Evolutionary conservation across 2,888 invertebrate genomes (phyloP), one percentile per base, ranked within the genome.

Genomic region (Rapana venosa): DNA sequence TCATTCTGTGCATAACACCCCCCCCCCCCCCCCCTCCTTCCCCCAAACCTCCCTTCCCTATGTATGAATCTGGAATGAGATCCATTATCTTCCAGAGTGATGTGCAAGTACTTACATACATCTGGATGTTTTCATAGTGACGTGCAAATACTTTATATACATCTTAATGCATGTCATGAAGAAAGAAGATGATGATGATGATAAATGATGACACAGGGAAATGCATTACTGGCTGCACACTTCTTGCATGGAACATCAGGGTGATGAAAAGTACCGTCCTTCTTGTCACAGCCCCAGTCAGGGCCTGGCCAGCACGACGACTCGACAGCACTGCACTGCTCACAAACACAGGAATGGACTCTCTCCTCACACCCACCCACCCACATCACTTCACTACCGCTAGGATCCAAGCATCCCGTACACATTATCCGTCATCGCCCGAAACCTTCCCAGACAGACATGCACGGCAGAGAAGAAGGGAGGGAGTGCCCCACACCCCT

Each of bases 221-320:
- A 79, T 79, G 79, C 15, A 79, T 79, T 79, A 79, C 79, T 35
- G 35, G 79, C 35, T 35, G 79, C 79, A 79, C 22, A 35, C n/a
- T n/a, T 30, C 26, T 66, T 74, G 26, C 26, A 74, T 74, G 35
- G 15, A 79, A 79, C 79, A 79, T 47, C 47, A 47, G 47, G 47
- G 47, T 47, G 47, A 47, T 47, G 47, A 47, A n/a, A 47, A 47
- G 47, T 47, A 47, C 47, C 2, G 47, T 47, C 47, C 2, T 8
- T 47, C 47, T 47, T 5, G 47, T 47, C 47, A 47, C 47, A 47
- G 47, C 47, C 47, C 47, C 47, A 47, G 47, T 47, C 47, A 47
- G 47, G 30, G 36, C 81, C 36, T 83, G 22, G 8, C 26, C 26
- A 83, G 36, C 47, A 83, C 47, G 36, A 83, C 1, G n/a, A n/a